Base-by-base conservation (phyloP, 2,113 vertebrate genomes). In the Trematomus loennbergii region DNA sequence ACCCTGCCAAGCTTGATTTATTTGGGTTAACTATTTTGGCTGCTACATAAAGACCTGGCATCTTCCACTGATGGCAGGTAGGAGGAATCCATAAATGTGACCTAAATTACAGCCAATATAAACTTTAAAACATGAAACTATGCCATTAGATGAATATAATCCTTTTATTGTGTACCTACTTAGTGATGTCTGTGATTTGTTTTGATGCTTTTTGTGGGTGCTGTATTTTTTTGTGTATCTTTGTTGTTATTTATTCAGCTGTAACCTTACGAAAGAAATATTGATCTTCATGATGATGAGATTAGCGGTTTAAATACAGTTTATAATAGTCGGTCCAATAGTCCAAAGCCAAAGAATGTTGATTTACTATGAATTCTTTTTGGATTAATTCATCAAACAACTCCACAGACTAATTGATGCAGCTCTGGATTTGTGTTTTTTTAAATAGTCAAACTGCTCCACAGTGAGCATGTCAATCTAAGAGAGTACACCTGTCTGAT, bases 61-160 rank as follows among this genome's bases (percentile, higher is more conserved):
- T 74, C 53, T 63, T 40, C 25, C 50, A 49, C 18, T 40, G 45
- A 57, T 40, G 67, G 12, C 33, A 61, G 33, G 22, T 5, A 9
- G 8, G 6, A 20, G 45, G 12, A 52, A 53, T 59, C 43, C 15
- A 55, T 17, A 74, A 36, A 36, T 57, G 57, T 62, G 57, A 18
- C 13, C 48, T 54, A 48, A 46, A 22, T 22, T 22, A 22, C 22
- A 22, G 22, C 22, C 22, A 22, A 22, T 22, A 22, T 22, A 22
- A 22, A 22, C 22, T 22, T 22, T 22, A 22, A 22, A 22, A 22
- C 22, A 22, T 22, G 22, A 22, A 22, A 97, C n/a, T n/a, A n/a
- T n/a, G n/a, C n/a, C n/a, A n/a, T n/a, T n/a, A n/a, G n/a, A n/a
- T n/a, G n/a, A n/a, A n/a, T n/a, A n/a, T n/a, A n/a, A n/a, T n/a